Base-by-base conservation (phyloP, 1,140 invertebrate species). In the Drosophila navojoa region DNA sequence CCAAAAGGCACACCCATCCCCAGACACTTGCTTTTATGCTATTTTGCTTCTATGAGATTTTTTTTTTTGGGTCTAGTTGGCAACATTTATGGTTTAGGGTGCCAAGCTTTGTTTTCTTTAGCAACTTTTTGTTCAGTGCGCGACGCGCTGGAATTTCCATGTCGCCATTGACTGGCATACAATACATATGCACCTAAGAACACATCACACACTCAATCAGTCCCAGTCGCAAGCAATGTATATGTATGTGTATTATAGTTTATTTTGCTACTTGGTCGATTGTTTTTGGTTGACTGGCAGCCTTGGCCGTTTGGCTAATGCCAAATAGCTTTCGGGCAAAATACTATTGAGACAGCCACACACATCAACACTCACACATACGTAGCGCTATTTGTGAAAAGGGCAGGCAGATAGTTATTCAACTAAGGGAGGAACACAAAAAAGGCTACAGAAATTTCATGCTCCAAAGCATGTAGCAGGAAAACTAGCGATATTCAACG, bases 391-490 rank as follows among this genome's bases (percentile, higher is more conserved):
- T 69, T 66, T 73, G 50, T 69, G 64, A 69, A 72, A 78, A 66
- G 57, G 67, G 67, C 72, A 76, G 57, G 50, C 71, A 67, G 62
- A 54, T 59, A 63, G 54, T 70, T 68, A 82, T 71, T 81, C 79
- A 71, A 75, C 40, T 71, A 67, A 44, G 53, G 68, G 54, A 49
- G 19, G 19, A 44, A 72, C 52, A 45, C 22, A 66, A 47, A 67
- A 81, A 81, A 87, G 72, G 79, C 79, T 86, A 75, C 84, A 82
- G 42, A 87, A 84, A 86, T 86, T 86, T 82, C 69, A 86, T 86
- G 82, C 79, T 79, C 74, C 59, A 81, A 59, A 82, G 84, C 72
- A 74, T 68, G 69, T 69, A 79, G 69, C 68, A 62, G 67, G 72
- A 67, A 71, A 73, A 63, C 61, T 62, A 54, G n/a, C 64, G 74